Conservation (phyloP, 2,888 invertebrate genomes). For the Perdita meconis region DNA sequence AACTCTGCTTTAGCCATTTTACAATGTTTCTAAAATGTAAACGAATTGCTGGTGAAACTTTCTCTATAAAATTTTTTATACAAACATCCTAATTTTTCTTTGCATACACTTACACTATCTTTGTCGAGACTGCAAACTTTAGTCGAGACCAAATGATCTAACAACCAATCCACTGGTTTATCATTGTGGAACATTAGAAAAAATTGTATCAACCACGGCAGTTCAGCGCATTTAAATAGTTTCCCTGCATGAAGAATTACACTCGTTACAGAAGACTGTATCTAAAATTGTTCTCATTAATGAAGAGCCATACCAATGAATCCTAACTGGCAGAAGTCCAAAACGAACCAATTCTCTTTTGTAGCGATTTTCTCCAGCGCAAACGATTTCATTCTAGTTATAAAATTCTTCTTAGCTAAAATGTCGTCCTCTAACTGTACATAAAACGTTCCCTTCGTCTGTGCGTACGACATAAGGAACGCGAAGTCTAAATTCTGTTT, state of each 20-base stretch:
- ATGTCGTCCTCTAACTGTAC: constrained; percentile 98
- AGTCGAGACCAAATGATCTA: constrained; percentile 95
- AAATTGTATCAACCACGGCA: constrained; percentile 95
- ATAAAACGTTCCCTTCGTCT: constrained; percentile 94
- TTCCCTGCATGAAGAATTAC: constrained; percentile 86
- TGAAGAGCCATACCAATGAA: constrained; percentile 90
- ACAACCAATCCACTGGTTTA: constrained; percentile 98
- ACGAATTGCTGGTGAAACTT: background rate
- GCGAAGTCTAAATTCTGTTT: constrained; percentile 98
- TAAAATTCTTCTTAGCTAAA: constrained; percentile 92
- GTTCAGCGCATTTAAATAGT: constrained; percentile 94
- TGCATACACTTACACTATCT: constrained; percentile 86
- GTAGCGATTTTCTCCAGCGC: constrained; percentile 91
- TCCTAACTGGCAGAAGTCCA: constrained; percentile 97
- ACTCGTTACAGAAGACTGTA: constrained; percentile 8
- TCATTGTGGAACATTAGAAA: constrained; percentile 98
- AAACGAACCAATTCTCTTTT: constrained; percentile 93
- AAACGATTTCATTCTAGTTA: constrained; percentile 93
- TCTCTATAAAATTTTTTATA: background rate
- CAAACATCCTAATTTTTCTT: background rate
- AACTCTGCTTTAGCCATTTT: constrained; percentile 90
- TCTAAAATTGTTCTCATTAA: background rate
- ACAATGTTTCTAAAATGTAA: constrained; percentile 91
- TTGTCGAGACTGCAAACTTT: constrained; percentile 95
- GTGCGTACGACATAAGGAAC: constrained; percentile 97